These are phyloP conservation scores for Zelostemma sp. DNA, from an alignment of 1,140 invertebrate genomes.

Conservation along the genomic window DNA sequence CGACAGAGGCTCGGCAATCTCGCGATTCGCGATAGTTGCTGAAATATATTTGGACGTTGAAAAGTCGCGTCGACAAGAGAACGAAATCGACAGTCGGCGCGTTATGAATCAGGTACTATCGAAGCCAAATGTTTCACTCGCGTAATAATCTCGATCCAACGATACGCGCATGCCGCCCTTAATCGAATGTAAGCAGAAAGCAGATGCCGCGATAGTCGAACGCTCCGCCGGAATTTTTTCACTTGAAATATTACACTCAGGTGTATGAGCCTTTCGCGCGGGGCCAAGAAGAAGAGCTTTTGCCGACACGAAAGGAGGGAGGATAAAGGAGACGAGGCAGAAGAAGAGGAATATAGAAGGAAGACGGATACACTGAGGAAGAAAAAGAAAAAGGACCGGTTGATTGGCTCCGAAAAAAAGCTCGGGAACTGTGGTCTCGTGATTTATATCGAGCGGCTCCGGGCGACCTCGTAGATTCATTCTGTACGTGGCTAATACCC, in stretches of 20 bases:
- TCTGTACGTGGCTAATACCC: constrained; percentile 56
- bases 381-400: constrained; percentile 45
- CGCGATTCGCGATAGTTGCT: no score
- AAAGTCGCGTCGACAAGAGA: no score
- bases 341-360: constrained; percentile 28
- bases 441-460: constrained; percentile 61
- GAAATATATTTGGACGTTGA: no score
- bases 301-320: constrained; percentile 27
- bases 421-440: constrained; percentile 46
- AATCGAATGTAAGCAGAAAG: constrained; percentile 45
- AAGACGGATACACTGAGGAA: constrained; percentile 30
- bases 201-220: constrained; percentile 33
- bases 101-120: constrained; percentile 27
- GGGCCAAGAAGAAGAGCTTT: constrained; percentile 39
- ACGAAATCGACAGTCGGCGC: constrained; percentile 13
- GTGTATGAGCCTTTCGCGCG: constrained; percentile 43
- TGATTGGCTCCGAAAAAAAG: constrained; percentile 63
- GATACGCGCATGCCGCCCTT: constrained; percentile 31
- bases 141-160: constrained; percentile 39
- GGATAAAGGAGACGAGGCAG: constrained; percentile 35
- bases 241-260: constrained; percentile 57
- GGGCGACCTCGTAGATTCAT: constrained; percentile 54
- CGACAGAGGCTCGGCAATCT: no score
- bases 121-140: constrained; percentile 34
- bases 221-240: constrained; percentile 44